Percentiles rank a stretch among this genome's conserved stretches.
phyloP scores from a whole-genome alignment of 2,888 invertebrate species.

The Andrena bucephala region DNA sequence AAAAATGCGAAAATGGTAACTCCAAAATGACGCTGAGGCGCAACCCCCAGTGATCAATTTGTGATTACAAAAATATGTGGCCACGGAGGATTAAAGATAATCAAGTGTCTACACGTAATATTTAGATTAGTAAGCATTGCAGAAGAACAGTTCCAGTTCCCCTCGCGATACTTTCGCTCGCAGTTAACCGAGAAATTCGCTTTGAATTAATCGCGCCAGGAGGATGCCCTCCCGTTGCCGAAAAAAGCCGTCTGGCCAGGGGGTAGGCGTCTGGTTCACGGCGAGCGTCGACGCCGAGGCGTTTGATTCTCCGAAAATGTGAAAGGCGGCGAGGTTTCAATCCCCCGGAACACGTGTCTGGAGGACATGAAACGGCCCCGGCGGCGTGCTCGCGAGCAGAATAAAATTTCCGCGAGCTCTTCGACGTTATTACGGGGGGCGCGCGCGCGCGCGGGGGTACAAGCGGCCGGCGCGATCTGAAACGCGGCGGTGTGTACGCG shows the following conservation, averaged over 20 bases:
- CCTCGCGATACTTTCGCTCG: background rate
- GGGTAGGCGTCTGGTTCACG: background rate
- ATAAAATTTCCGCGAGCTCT: conserved; percentile 49
- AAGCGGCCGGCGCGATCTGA: conserved; percentile 31
- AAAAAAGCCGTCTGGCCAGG: too few species aligned
- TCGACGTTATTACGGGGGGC: conserved; percentile 24
- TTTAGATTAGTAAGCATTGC: too few species aligned
- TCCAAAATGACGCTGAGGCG: too few species aligned
- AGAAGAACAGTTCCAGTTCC: too few species aligned
- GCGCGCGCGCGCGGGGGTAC: background rate
- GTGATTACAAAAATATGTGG: too few species aligned
- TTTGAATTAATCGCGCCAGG: background rate
- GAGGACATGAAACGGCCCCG: conserved; percentile 31
- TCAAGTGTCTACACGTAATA: too few species aligned
- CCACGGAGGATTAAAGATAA: too few species aligned
- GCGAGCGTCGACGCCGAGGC: background rate
- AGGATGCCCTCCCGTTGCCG: too few species aligned
- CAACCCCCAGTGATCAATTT: too few species aligned
- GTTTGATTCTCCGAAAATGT: conserved; percentile 9
- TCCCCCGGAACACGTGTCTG: conserved; percentile 19
- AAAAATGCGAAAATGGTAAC: too few species aligned
- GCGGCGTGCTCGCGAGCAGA: background rate
- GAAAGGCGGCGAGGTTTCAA: conserved; percentile 19
- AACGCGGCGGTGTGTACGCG: conserved; percentile 28
- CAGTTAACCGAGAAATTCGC: background rate